A percentile compares a stretch with the other conserved stretches of the same genome.
Evolutionary conservation across 2,888 invertebrate genomes (phyloP).

Genomic region (Caenorhabditis sp.): DNA sequence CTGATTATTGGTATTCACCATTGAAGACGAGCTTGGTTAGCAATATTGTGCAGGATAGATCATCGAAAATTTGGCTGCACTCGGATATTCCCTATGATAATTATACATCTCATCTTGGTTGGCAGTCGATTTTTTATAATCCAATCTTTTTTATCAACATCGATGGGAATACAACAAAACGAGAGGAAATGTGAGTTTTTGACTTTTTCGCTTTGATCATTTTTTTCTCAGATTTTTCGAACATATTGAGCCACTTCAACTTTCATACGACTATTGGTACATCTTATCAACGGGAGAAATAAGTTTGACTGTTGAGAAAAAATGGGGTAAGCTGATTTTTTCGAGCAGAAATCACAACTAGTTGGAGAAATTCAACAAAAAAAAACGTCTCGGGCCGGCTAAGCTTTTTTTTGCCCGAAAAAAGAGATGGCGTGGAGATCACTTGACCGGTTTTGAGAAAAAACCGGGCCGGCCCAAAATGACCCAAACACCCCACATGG

Average conservation of each 20-base stretch:
- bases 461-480: too few species aligned
- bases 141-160: not conserved
- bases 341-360: not conserved
- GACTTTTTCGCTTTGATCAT: too few species aligned
- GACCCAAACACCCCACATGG: too few species aligned
- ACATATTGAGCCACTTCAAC: slow-evolving; percentile 25
- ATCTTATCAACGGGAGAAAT: slow-evolving; percentile 11
- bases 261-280: not conserved
- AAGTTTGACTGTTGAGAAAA: not conserved
- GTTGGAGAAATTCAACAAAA: too few species aligned
- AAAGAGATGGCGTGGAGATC: too few species aligned
- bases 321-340: slow-evolving; percentile 2
- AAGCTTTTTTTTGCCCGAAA: too few species aligned
- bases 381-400: too few species aligned
- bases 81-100: not conserved
- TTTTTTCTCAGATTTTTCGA: slow-evolving; percentile 9
- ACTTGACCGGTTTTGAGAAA: too few species aligned
- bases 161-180: too few species aligned
- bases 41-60: not conserved
- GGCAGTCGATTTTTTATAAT: not conserved
- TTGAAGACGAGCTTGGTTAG: not conserved
- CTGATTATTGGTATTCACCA: not conserved
- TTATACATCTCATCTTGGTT: not conserved
- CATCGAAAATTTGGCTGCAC: not conserved
- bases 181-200: not conserved